Conservation (phyloP, 2,888 invertebrate species). For the Acronicta psi region DNA sequence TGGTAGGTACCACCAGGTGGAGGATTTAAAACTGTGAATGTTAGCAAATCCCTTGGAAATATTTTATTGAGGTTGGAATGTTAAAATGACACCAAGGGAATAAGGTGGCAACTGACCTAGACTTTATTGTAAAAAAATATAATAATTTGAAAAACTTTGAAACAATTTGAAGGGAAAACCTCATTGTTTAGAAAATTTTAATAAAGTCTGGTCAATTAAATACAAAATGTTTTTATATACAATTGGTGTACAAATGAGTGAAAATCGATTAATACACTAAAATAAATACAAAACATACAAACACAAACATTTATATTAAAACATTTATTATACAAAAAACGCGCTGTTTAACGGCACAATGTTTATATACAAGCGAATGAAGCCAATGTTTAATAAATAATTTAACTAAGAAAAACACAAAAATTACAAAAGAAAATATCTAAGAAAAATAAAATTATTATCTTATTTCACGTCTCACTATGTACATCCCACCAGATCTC, state of each 20-base stretch:
- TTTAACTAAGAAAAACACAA: constrained; percentile 65
- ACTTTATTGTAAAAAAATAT: constrained; percentile 19
- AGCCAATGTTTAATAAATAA: constrained; percentile 76
- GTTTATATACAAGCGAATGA: constrained; percentile 76
- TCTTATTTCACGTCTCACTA: constrained; percentile 62
- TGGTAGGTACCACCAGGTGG: not conserved
- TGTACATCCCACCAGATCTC: constrained; percentile 66
- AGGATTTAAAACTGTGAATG: constrained; percentile 3
- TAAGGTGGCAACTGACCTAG: constrained; percentile 29
- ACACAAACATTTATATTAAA: constrained; percentile 58
- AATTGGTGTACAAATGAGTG: constrained; percentile 30
- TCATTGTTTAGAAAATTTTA: not conserved
- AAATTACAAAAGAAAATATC: constrained; percentile 55
- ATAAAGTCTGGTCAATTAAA: constrained; percentile 37
- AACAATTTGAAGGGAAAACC: not conserved
- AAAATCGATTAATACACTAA: constrained; percentile 37
- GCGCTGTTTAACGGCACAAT: constrained; percentile 67
- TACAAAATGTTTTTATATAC: constrained; percentile 40
- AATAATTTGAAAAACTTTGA: not conserved
- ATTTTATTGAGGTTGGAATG: constrained; percentile 9
- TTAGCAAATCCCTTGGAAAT: constrained; percentile 32
- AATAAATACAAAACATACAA: constrained; percentile 54
- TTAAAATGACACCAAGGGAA: constrained; percentile 29
- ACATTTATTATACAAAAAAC: constrained; percentile 67
- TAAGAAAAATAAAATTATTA: constrained; percentile 55